Evolutionary conservation across 1,140 invertebrate species (phyloP).

Genomic region (Carcinoscorpius rotundicauda): DNA sequence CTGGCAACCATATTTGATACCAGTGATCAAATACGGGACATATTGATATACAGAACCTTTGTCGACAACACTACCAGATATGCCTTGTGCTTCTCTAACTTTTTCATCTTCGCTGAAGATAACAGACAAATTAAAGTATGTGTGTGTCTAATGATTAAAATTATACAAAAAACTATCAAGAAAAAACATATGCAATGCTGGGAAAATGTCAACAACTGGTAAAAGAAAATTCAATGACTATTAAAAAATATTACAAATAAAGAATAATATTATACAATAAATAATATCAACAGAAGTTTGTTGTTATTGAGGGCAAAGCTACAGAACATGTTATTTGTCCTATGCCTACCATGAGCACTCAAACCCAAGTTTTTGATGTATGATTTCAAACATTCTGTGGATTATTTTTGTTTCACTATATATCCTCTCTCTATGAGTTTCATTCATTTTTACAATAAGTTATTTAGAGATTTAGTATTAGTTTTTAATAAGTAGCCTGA

Average conservation of each 20-base stretch:
- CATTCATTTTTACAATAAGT: too few species aligned
- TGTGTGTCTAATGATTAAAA: background rate
- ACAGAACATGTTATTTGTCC: too few species aligned
- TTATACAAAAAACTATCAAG: background rate
- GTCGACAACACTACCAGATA: slow-evolving; percentile 96
- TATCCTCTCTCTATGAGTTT: too few species aligned
- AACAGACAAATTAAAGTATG: background rate
- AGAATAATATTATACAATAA: too few species aligned
- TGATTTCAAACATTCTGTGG: too few species aligned
- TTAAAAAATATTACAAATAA: background rate
- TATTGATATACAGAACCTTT: slow-evolving; percentile 94
- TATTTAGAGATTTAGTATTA: too few species aligned
- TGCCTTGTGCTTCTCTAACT: slow-evolving; percentile 94
- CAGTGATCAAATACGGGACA: slow-evolving; percentile 88
- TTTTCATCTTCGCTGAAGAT: slow-evolving; percentile 74
- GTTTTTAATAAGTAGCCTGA: too few species aligned
- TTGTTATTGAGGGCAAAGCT: too few species aligned
- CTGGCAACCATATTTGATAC: slow-evolving; percentile 92
- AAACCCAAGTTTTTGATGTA: too few species aligned
- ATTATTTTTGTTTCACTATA: too few species aligned
- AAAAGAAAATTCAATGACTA: background rate
- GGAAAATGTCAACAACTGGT: background rate
- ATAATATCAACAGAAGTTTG: too few species aligned
- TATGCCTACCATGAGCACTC: too few species aligned
- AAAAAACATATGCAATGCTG: background rate